Evolutionary conservation across 1,140 invertebrate genomes (phyloP).

Genomic region (Paraescarpia echinospica): DNA sequence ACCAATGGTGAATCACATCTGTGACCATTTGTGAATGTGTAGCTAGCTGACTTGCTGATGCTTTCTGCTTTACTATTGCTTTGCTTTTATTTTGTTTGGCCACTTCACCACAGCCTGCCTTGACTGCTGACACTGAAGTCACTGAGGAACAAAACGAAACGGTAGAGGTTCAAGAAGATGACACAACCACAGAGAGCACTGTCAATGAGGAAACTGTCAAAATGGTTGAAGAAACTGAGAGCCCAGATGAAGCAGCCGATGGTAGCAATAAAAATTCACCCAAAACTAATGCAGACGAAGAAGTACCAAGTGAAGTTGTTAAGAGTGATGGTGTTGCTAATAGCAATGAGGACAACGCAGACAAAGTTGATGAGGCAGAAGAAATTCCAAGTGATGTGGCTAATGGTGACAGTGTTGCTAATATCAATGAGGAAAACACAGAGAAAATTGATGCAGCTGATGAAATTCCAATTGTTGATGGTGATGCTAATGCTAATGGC

Average conservation of each 20-base stretch:
- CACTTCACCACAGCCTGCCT: conserved; percentile 3
- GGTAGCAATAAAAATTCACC: not conserved
- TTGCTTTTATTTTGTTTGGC: not conserved
- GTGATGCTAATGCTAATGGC: not conserved
- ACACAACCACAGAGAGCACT: not conserved
- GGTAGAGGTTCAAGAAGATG: not conserved
- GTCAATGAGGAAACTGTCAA: not conserved
- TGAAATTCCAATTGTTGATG: not conserved
- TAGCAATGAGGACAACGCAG: not conserved
- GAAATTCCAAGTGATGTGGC: not conserved
- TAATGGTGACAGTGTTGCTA: not conserved
- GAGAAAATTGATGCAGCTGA: not conserved
- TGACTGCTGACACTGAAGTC: not conserved
- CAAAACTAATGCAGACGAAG: not conserved
- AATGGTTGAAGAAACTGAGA: not conserved
- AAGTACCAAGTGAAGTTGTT: not conserved
- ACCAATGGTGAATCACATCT: too few relatives aligned
- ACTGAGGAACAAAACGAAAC: not conserved
- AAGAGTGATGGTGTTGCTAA: not conserved
- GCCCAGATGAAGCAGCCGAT: not conserved
- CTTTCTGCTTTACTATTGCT: not conserved
- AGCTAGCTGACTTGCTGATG: not conserved
- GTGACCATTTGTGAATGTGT: not conserved
- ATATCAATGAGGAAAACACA: not conserved
- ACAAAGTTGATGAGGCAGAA: not conserved